Percentiles rank a stretch among this genome's conserved stretches.
These are phyloP conservation scores for Zaprionus ornatus DNA, from an alignment of 1,140 invertebrate genomes.

Conservation along the genomic window DNA sequence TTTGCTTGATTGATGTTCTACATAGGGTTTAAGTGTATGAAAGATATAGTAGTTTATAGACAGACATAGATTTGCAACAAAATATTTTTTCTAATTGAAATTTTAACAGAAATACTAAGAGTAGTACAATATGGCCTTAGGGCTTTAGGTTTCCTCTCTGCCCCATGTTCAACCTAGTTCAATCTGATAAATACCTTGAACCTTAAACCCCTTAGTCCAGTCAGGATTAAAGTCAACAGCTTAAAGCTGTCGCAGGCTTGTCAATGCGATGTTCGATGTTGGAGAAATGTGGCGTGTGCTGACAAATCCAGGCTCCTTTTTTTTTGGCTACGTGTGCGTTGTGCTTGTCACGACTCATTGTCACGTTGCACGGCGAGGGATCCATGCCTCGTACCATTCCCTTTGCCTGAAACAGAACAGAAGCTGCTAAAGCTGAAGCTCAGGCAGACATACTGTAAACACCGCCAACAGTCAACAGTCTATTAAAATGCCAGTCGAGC, in stretches of 20 bases:
- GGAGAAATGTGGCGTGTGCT: no score
- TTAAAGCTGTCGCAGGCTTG: conserved; percentile 1
- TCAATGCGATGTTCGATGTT: neutral
- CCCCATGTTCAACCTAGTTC: neutral
- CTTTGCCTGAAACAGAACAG: neutral
- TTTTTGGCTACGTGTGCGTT: conserved; percentile 38
- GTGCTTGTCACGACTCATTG: conserved; percentile 48
- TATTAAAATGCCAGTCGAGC: conserved; percentile 78
- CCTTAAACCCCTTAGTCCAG: neutral
- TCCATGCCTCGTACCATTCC: neutral
- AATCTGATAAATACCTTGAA: no score
- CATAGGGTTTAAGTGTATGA: no score
- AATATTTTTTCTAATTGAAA: neutral
- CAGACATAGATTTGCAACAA: neutral
- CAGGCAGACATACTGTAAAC: conserved; percentile 67
- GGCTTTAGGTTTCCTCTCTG: neutral
- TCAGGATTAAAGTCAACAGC: neutral
- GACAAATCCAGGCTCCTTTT: neutral
- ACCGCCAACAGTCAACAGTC: conserved; percentile 66
- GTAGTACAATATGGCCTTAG: neutral
- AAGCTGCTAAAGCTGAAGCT: neutral
- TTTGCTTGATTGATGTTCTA: neutral
- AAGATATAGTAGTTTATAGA: neutral
- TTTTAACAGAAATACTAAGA: no score
- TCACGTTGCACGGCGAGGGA: conserved; percentile 2